Conservation (phyloP, 2,113 vertebrate species). For the Labeo catla region DNA sequence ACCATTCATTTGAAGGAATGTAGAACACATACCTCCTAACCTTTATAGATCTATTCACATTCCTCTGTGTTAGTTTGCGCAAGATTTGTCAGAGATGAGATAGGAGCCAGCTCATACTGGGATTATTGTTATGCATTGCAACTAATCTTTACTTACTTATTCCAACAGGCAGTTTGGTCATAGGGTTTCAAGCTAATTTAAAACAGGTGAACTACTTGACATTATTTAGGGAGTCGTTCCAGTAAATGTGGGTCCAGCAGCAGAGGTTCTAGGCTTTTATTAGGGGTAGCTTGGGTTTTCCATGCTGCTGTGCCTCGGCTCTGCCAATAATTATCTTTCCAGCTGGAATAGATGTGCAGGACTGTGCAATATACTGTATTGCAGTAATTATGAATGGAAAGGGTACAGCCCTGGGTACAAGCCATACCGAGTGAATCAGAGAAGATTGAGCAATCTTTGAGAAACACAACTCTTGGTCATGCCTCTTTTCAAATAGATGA, state of each 20-base stretch:
- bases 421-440: background rate
- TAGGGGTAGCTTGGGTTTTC: conserved; percentile 27
- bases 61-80: background rate
- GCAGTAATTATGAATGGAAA: conserved; percentile 10
- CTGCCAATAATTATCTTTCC: conserved; percentile 25
- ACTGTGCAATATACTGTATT: conserved; percentile 34
- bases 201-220: conserved; percentile 27
- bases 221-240: conserved; percentile 11
- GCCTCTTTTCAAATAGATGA: background rate
- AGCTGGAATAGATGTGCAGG: conserved; percentile 12
- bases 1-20: conserved; percentile 12
- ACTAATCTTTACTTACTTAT: conserved; percentile 24
- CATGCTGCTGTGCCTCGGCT: background rate
- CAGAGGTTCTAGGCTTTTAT: background rate
- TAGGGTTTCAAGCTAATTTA: background rate
- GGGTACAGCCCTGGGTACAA: background rate
- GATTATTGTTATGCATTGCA: conserved; percentile 17
- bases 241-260: background rate
- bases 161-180: background rate
- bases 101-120: conserved; percentile 23
- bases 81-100: conserved; percentile 35
- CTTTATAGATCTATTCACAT: conserved; percentile 39
- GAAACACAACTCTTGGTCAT: background rate
- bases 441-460: background rate
- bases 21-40: background rate